A percentile compares a stretch with the other conserved stretches of the same genome.
Evolutionary conservation across 2,888 invertebrate species (phyloP).

Genomic region (Eupithecia subumbrata): DNA sequence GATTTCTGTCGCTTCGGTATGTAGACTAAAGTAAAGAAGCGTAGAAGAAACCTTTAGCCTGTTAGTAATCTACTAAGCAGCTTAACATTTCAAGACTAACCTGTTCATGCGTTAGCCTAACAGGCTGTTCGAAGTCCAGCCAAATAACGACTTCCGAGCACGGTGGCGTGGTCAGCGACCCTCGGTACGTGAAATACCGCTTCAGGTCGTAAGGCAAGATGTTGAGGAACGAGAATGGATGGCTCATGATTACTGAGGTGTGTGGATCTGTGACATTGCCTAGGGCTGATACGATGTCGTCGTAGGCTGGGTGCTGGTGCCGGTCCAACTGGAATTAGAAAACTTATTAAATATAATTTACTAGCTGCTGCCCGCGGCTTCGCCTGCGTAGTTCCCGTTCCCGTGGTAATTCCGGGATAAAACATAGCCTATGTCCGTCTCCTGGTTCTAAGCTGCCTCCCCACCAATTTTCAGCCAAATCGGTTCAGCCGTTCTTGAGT

Average conservation of each 20-base stretch:
- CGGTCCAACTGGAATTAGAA: conserved; percentile 71
- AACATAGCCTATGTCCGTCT: too few species aligned
- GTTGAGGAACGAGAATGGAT: conserved; percentile 81
- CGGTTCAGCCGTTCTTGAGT: too few species aligned
- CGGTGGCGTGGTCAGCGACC: conserved; percentile 94
- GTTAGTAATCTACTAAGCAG: too few species aligned
- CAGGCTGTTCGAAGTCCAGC: conserved; percentile 91
- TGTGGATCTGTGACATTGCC: conserved; percentile 83
- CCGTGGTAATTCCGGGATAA: too few species aligned
- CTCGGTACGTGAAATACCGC: conserved; percentile 92
- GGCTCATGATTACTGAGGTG: conserved; percentile 72
- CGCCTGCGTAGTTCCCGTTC: too few species aligned
- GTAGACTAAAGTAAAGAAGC: too few species aligned
- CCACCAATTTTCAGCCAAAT: too few species aligned
- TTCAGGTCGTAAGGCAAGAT: conserved; percentile 82
- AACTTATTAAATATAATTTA: neutral
- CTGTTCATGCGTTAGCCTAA: conserved; percentile 87
- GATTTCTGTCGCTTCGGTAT: too few species aligned
- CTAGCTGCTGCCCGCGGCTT: too few species aligned
- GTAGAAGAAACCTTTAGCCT: too few species aligned
- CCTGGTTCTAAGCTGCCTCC: too few species aligned
- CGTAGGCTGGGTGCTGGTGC: conserved; percentile 82
- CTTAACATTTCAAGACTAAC: conserved; percentile 61
- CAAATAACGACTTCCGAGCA: conserved; percentile 93
- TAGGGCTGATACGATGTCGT: conserved; percentile 84